These are phyloP conservation scores for Amphiprion ocellaris DNA, from an alignment of 2,113 vertebrate genomes.

Conservation along the genomic window DNA sequence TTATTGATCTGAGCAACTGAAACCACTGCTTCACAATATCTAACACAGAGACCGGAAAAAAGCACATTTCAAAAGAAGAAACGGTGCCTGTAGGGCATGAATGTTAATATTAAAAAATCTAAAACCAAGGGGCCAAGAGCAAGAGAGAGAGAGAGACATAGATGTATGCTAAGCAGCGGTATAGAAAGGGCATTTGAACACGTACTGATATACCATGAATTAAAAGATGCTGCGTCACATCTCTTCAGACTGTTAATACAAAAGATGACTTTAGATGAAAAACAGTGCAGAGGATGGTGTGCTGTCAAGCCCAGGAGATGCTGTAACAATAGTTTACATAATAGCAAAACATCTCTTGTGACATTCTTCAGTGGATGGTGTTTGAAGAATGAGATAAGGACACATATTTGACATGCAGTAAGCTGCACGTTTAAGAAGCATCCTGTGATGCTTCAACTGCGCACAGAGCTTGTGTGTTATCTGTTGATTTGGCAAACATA, in stretches of 20 bases:
- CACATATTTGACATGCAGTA: constrained; percentile 3
- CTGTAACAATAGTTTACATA: constrained; percentile 6
- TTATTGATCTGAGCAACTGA: constrained; percentile 65
- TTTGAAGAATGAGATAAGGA: constrained; percentile 32
- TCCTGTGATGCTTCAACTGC: constrained; percentile 1
- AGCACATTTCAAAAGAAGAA: constrained; percentile 43
- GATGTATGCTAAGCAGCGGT: constrained; percentile 13
- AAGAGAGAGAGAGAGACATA: not conserved
- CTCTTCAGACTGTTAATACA: constrained; percentile 17
- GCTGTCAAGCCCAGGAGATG: not conserved
- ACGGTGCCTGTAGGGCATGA: constrained; percentile 28
- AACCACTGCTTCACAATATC: constrained; percentile 47
- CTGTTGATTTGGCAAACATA: not conserved
- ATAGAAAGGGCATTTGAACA: constrained; percentile 26
- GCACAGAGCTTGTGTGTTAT: not conserved
- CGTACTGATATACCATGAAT: constrained; percentile 18
- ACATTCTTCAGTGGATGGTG: not conserved
- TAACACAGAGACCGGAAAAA: constrained; percentile 33
- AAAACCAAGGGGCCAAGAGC: constrained; percentile 4
- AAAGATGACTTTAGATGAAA: constrained; percentile 34
- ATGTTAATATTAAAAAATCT: constrained; percentile 51
- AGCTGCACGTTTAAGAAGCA: constrained; percentile 10
- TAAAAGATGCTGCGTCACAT: constrained; percentile 30
- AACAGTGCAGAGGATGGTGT: not conserved
- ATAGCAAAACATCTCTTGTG: constrained; percentile 17